Conservation (phyloP, 1,140 invertebrate genomes). For the Zaprionus ornatus region DNA sequence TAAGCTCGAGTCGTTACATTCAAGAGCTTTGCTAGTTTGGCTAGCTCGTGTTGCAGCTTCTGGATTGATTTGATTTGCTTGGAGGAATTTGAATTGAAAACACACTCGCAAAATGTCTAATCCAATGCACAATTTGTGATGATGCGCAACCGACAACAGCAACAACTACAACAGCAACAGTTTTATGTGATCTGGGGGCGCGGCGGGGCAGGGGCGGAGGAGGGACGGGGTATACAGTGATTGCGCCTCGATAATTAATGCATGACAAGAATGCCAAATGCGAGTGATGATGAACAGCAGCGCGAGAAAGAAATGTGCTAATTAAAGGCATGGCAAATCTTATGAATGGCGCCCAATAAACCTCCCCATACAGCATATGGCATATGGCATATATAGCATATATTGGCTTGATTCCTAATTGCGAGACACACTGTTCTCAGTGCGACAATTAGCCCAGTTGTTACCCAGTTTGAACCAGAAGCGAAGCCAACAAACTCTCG, state of each 20-base stretch:
- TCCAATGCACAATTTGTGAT: conserved; percentile 54
- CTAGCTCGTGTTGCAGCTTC: not conserved
- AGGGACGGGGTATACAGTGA: conserved; percentile 16
- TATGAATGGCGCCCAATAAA: conserved; percentile 23
- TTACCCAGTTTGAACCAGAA: conserved; percentile 29
- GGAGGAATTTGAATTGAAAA: not conserved
- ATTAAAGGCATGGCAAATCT: conserved; percentile 52
- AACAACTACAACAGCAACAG: not conserved
- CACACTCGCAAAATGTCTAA: not conserved
- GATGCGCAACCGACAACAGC: conserved; percentile 44
- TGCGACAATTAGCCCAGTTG: conserved; percentile 11
- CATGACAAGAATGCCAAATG: conserved; percentile 62
- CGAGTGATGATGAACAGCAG: not conserved
- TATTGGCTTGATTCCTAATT: not conserved
- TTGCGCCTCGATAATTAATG: conserved; percentile 75
- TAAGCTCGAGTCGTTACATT: not conserved
- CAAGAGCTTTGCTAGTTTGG: not conserved
- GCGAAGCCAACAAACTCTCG: conserved; percentile 30
- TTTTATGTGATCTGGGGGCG: not conserved
- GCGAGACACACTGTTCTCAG: not conserved
- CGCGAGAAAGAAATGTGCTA: conserved; percentile 34
- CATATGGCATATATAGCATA: not conserved
- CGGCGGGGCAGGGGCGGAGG: not conserved
- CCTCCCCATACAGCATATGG: not conserved
- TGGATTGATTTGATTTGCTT: not conserved